Conservation (phyloP, 2,113 vertebrate species). For the Trochalopteron elliotii region DNA sequence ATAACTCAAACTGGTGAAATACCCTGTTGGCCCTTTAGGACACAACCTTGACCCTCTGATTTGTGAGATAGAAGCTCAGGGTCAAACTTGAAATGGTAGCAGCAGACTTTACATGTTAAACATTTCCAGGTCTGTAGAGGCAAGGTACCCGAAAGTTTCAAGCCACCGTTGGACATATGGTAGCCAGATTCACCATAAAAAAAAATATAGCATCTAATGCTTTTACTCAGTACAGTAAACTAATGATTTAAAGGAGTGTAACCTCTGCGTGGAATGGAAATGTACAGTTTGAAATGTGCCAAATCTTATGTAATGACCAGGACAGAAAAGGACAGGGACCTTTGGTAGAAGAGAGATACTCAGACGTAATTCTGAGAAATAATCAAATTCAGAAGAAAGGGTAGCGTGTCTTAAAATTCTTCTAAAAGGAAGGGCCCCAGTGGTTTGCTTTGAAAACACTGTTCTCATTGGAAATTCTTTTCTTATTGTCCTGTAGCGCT, state of each 20-base stretch:
- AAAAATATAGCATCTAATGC: neutral
- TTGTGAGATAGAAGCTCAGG: neutral
- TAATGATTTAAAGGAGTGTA: neutral
- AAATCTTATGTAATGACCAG: neutral
- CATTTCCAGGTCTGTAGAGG: neutral
- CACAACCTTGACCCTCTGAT: neutral
- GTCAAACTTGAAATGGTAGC: neutral
- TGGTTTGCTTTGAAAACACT: constrained; percentile 32
- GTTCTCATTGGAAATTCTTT: constrained; percentile 47
- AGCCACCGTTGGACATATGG: neutral
- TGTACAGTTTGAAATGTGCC: neutral
- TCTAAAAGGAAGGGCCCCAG: constrained; percentile 2
- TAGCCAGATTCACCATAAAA: neutral
- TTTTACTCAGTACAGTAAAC: neutral
- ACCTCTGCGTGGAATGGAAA: neutral
- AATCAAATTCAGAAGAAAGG: constrained; percentile 7
- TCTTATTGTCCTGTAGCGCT: constrained; percentile 52
- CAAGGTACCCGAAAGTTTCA: neutral
- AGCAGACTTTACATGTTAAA: neutral
- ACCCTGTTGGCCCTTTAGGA: neutral
- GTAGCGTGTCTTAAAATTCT: neutral
- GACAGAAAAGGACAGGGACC: neutral
- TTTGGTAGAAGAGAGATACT: neutral
- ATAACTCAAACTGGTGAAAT: neutral
- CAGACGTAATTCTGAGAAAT: neutral